Evolutionary conservation across 2,888 invertebrate genomes (phyloP), one percentile per base, ranked within the genome.

Genomic region (Cheilosia vernalis): DNA sequence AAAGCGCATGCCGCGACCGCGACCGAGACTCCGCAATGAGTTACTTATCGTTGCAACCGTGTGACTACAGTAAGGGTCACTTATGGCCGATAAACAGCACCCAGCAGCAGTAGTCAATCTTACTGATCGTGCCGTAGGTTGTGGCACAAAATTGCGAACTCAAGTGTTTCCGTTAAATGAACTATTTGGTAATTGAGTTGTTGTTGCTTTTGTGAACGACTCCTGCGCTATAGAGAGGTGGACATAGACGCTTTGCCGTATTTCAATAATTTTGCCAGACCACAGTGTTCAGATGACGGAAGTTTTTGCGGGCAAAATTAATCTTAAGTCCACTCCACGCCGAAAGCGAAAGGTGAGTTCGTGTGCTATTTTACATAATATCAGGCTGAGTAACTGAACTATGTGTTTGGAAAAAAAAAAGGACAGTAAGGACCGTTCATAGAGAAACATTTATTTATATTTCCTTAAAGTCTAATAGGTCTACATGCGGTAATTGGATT

Each of bases 311-410:
- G 24, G 55, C 33, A 63, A 73, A 56, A 78, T 72, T 73, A 83
- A 78, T 83, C 78, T 77, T 42, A 30, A 40, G 67, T 44, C 63
- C 47, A 17, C 17, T 37, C 37, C 37, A 40, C 5, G 6, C 37
- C 40, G 21, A 78, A 83, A 73, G 73, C 67, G 83, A 83, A 78
- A 83, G 78, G 56, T 78, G 49, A 78, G 51, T 63, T 64, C 10
- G 33, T 51, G 37, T 69, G 56, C 42, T 51, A 47, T 44, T 81
- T 61, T 21, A 40, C 53, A 66, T 67, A 67, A 42, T 44, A 67
- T 24, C 42, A 40, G 19, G 19, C 13, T 2, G 53, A 64, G 66
- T 42, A 21, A 40, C 40, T 53, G 24, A 6, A 27, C 24, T 63
- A 21, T 27, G 33, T 49, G 33, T 21, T 47, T 49, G 47, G 13